A percentile compares a stretch with the other conserved stretches of the same genome.
Evolutionary conservation across 2,797 vertebrate genomes (phyloP).

Genomic region (Cetoscarus ocellatus): DNA sequence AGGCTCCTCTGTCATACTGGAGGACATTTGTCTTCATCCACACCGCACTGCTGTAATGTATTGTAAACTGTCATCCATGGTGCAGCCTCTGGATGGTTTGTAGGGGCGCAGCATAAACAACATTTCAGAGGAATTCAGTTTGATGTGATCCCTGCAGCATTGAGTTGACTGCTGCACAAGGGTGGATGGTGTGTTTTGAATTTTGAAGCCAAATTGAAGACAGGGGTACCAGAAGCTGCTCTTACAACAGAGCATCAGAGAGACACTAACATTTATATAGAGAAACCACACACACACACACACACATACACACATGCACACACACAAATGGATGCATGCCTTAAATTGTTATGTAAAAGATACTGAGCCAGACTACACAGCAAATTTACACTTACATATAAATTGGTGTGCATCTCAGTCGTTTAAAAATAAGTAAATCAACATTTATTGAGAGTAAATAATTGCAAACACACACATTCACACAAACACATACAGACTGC

Average conservation of each 20-base stretch:
- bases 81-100: slow-evolving; percentile 59
- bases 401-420: slow-evolving; percentile 36
- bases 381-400: slow-evolving; percentile 13
- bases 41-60: slow-evolving; percentile 14
- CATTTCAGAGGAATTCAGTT: slow-evolving; percentile 8
- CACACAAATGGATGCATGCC: slow-evolving; percentile 11
- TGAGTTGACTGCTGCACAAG: slow-evolving; percentile 41
- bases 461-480: slow-evolving; percentile 48
- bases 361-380: slow-evolving; percentile 3
- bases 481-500: slow-evolving; percentile 51
- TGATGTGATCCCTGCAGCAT: slow-evolving; percentile 39
- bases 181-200: slow-evolving; percentile 63
- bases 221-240: slow-evolving; percentile 38
- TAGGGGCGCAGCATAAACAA: slow-evolving; percentile 67
- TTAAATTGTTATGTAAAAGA: slow-evolving; percentile 21
- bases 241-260: slow-evolving; percentile 62
- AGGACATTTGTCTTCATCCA: slow-evolving; percentile 27
- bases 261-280: slow-evolving; percentile 66
- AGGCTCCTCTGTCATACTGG: slow-evolving; percentile 3
- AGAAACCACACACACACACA: slow-evolving; percentile 54
- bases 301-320: slow-evolving; percentile 30
- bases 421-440: slow-evolving; percentile 47
- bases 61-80: slow-evolving; percentile 36
- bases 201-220: slow-evolving; percentile 71
- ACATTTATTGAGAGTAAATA: slow-evolving; percentile 33